phyloP scores from a whole-genome alignment of 2,797 vertebrate species.

The Hylomyscus alleni region DNA sequence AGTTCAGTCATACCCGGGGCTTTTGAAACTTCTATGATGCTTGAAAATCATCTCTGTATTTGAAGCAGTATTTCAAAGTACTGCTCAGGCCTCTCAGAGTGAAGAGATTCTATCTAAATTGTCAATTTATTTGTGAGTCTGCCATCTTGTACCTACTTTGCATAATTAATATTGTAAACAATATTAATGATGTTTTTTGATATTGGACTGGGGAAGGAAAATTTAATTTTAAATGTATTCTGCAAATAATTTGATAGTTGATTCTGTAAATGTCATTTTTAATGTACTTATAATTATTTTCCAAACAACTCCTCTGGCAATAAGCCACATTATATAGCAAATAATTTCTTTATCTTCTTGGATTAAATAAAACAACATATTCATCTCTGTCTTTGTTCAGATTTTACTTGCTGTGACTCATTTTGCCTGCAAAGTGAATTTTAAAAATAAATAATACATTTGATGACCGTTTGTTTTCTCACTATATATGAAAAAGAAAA shows the following conservation, averaged over 20 bases:
- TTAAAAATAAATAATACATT: constrained; percentile 73
- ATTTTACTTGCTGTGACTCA: constrained; percentile 51
- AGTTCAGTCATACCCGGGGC: constrained; percentile 14
- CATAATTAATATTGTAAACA: constrained; percentile 73
- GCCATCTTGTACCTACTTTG: constrained; percentile 58
- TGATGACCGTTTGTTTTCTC: constrained; percentile 40
- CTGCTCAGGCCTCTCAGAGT: constrained; percentile 32
- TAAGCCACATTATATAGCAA: constrained; percentile 54
- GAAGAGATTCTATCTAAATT: constrained; percentile 62
- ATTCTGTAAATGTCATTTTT: constrained; percentile 77
- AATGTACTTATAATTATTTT: constrained; percentile 72
- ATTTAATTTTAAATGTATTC: constrained; percentile 79
- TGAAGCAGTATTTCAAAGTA: constrained; percentile 45
- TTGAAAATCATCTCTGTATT: neutral
- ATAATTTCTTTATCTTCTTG: constrained; percentile 59
- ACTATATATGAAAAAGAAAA: constrained; percentile 18
- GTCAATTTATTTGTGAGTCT: constrained; percentile 69
- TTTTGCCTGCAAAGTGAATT: constrained; percentile 64
- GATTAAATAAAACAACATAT: constrained; percentile 65
- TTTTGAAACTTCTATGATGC: neutral
- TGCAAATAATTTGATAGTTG: constrained; percentile 77
- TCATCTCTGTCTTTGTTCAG: constrained; percentile 44
- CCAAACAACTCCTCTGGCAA: constrained; percentile 70
- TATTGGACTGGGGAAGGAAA: constrained; percentile 69
- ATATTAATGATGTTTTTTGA: constrained; percentile 76